Base-by-base conservation (phyloP, 2,797 vertebrate genomes). In the Oreortyx pictus region DNA sequence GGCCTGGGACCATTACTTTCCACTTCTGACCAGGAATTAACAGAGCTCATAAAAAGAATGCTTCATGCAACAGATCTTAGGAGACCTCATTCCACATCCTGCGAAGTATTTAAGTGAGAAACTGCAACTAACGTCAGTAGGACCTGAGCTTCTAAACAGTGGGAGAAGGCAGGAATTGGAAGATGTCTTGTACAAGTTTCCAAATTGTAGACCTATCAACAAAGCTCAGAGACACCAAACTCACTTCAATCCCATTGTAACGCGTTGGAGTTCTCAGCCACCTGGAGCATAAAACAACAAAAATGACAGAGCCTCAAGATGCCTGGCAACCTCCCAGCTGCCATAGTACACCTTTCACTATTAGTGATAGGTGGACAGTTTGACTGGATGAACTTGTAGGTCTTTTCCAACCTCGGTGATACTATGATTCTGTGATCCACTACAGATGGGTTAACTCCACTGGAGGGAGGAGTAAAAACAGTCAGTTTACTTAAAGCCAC, bases 311-410 rank as follows among this genome's bases (percentile, higher is more conserved):
- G 29, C 15, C n/a, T 41, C 9, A 22, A 24, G 41, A 33, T 13
- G 14, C 25, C 41, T 57, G 24, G 17, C 50, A 82, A 83, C 35
- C 44, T 73, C 57, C 8, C 6, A 46, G 12, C 50, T 67, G 56
- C 20, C 18, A 41, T 2, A 43, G 8, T 2, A 35, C 2, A 1
- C 7, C 6, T 7, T 14, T 50, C 52, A 50, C 39, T 41, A 13
- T 41, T 41, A 41, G 39, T 41, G 39, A 41, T 41, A 41, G 39
- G 39, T 14, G 39, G 39, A 41, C 39, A 41, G 39, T 41, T 41
- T 41, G 39, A 41, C 39, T 41, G 39, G 39, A 41, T 41, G 39
- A 41, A 12, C 39, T 41, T 41, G 39, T 41, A 41, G 39, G 39
- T 41, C 12, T 41, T 41, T 41, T 41, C 39, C 39, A 41, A 13